Percentiles rank a stretch among this genome's conserved stretches.
These are phyloP conservation scores for Ambastaia sidthimunki DNA, from an alignment of 2,797 vertebrate species.

Conservation along the genomic window DNA sequence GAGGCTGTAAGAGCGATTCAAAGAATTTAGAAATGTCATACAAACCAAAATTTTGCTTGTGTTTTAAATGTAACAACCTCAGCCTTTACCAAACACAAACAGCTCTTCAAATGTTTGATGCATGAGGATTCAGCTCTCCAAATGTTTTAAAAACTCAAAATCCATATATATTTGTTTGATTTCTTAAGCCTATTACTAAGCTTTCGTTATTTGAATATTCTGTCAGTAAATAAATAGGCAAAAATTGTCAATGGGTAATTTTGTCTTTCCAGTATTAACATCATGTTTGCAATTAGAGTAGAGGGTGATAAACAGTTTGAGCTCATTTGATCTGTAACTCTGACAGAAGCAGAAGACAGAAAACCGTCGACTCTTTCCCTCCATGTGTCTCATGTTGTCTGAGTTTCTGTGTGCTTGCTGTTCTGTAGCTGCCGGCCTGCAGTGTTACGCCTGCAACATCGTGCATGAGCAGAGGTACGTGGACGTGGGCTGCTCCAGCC, in stretches of 20 bases:
- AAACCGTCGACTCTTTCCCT: neutral
- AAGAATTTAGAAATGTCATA: too few species aligned
- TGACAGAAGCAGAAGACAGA: too few species aligned
- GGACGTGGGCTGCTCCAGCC: conserved; percentile 75
- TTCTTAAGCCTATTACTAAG: too few species aligned
- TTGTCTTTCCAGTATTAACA: neutral
- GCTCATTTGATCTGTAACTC: too few species aligned
- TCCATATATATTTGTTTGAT: too few species aligned
- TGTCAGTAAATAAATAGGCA: neutral
- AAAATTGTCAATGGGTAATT: neutral
- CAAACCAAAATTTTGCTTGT: too few species aligned
- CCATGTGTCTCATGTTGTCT: conserved; percentile 9
- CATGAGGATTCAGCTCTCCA: too few species aligned
- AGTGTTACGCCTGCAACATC: conserved; percentile 80
- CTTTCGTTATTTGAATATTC: neutral
- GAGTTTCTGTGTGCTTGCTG: conserved; percentile 11
- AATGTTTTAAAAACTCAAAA: too few species aligned
- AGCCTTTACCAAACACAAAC: too few species aligned
- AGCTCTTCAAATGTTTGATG: too few species aligned
- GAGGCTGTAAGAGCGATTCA: neutral
- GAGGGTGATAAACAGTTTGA: neutral
- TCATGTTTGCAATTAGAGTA: too few species aligned
- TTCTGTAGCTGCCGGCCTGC: conserved; percentile 69
- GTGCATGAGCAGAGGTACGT: conserved; percentile 72
- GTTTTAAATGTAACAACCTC: too few species aligned